Conservation (phyloP, 2,888 invertebrate species). For the Cheilosia scutellata region DNA sequence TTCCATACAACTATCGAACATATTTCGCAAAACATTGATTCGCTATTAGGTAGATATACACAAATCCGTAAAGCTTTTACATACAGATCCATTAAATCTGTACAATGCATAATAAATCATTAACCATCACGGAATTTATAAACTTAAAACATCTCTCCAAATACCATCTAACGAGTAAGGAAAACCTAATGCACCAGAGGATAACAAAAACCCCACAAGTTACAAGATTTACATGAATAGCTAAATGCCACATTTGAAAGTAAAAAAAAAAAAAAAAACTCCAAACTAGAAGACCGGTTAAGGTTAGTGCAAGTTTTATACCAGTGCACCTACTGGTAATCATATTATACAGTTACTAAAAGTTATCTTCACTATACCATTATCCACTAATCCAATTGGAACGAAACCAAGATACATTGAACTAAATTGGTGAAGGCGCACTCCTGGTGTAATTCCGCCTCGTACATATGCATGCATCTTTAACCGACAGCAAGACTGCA, state of each 20-base stretch:
- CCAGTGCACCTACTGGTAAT: conserved; percentile 2
- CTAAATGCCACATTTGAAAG: conserved; percentile 77
- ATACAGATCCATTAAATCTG: conserved; percentile 26
- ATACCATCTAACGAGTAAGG: conserved; percentile 26
- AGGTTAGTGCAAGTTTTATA: conserved; percentile 63
- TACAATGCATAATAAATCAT: conserved; percentile 43
- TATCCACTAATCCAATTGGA: conserved; percentile 74
- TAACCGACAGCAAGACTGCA: not conserved
- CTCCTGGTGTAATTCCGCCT: not conserved
- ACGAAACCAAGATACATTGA: conserved; percentile 66
- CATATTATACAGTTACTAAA: not conserved
- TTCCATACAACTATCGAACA: too few species aligned
- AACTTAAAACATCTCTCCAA: conserved; percentile 14
- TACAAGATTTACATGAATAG: conserved; percentile 44
- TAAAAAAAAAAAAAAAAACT: conserved; percentile 77
- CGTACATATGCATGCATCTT: conserved; percentile 20
- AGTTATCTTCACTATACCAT: conserved; percentile 70
- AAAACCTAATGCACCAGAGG: not conserved
- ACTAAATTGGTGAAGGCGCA: conserved; percentile 29
- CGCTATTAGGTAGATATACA: not conserved
- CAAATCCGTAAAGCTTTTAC: not conserved
- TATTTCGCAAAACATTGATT: too few species aligned
- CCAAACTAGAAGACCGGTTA: conserved; percentile 59
- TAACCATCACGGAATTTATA: conserved; percentile 36
- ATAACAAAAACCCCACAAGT: conserved; percentile 17